These are phyloP conservation scores for Idaea straminata DNA, from an alignment of 2,888 invertebrate genomes.

Conservation along the genomic window DNA sequence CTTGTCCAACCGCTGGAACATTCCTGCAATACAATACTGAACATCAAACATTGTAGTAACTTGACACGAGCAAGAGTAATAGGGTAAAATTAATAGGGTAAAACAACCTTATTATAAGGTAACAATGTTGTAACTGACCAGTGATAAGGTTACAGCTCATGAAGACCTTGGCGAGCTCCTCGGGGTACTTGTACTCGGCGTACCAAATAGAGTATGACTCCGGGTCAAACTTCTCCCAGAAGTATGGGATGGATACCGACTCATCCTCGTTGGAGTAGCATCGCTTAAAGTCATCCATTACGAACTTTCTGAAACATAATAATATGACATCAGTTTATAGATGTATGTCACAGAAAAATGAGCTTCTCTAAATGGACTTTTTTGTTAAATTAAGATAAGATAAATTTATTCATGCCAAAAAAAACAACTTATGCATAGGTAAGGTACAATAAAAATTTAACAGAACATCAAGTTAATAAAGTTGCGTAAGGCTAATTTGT, in stretches of 20 bases:
- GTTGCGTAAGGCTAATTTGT: too few species aligned
- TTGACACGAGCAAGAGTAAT: too few species aligned
- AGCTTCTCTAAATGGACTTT: too few species aligned
- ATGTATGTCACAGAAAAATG: too few species aligned
- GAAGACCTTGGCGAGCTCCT: constrained; percentile 94
- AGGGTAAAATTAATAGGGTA: too few species aligned
- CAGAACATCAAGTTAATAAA: too few species aligned
- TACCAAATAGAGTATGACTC: constrained; percentile 98
- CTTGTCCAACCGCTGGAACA: constrained; percentile 99
- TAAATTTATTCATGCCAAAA: too few species aligned
- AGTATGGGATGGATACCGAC: constrained; percentile 95
- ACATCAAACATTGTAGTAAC: background rate
- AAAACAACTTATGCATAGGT: too few species aligned
- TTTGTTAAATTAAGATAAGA: too few species aligned
- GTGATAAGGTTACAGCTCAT: constrained; percentile 99
- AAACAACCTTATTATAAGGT: too few species aligned
- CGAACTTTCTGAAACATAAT: constrained; percentile 84
- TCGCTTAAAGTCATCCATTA: constrained; percentile 98
- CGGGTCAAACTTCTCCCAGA: constrained; percentile 98
- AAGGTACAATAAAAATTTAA: too few species aligned
- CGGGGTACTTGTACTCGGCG: constrained; percentile 97
- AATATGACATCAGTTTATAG: background rate
- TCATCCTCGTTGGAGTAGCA: constrained; percentile 98
- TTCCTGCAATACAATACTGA: constrained; percentile 79
- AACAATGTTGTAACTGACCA: constrained; percentile 70